A percentile compares a stretch with the other conserved stretches of the same genome.
Evolutionary conservation across 2,113 vertebrate species (phyloP).

Genomic region (Indri indri): DNA sequence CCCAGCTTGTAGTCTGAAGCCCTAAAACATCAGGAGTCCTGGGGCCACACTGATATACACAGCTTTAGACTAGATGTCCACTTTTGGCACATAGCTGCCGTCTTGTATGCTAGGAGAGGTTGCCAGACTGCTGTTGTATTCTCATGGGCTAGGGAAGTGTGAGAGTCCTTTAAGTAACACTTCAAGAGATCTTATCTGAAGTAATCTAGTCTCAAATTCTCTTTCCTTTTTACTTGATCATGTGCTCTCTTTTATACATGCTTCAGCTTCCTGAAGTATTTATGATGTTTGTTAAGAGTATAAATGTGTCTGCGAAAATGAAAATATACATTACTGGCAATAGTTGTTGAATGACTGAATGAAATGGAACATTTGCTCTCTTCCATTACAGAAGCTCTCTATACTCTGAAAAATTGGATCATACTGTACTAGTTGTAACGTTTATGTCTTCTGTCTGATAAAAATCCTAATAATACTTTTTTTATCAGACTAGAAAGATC

Average conservation of each 20-base stretch:
- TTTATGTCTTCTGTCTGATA: background rate
- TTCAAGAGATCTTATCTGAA: background rate
- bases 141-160: accelerated
- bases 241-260: background rate
- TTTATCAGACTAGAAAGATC: background rate
- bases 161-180: background rate
- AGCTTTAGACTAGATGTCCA: background rate
- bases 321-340: background rate
- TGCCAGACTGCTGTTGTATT: background rate
- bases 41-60: background rate
- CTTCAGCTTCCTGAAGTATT: background rate
- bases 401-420: background rate
- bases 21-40: background rate
- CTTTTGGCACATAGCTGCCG: background rate
- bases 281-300: background rate
- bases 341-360: background rate
- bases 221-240: background rate
- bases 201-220: background rate
- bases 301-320: background rate
- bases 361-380: background rate
- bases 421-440: background rate
- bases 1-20: background rate
- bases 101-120: background rate
- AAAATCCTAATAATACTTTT: background rate
- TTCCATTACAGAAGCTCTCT: background rate